Evolutionary conservation across 1,140 invertebrate genomes (phyloP), one percentile per base, ranked within the genome.

Genomic region (Sycophila sp.): DNA sequence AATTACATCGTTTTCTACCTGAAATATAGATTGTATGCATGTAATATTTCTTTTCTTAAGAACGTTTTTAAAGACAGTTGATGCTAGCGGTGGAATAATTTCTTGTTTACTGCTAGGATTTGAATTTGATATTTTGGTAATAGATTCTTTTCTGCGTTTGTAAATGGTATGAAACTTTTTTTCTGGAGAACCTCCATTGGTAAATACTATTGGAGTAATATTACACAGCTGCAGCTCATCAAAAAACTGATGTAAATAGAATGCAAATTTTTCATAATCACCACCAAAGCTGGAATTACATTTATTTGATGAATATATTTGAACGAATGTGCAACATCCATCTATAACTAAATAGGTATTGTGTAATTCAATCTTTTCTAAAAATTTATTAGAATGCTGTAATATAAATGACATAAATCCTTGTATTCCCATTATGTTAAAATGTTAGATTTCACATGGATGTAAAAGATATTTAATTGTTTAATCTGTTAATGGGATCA

Each of bases 1-100:
- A 62, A 96, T 90, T 77, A 95, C 91, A 74, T 91, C 89, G 82
- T 98, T n/a, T n/a, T n/a, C 96, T 40, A 95, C 95, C 86, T 97
- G 95, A 85, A 93, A 96, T 67, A 93, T 88, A 80, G 93, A 93
- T 58, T 92, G 88, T 17, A 90, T 89, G 72, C 90, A 88, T 34
- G 88, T 87, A 8, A 96, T 84, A 13, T 88, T 85, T 73, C 92
- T 86, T 69, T 92, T 88, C 10, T 77, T 78, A 2, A 96, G 79
- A 5, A 92, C 87, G 75, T 92, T 86, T 51, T 88, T 88, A 76
- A 97, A 95, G 0, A 93, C 89, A 76, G 93, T 90, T 58, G 90
- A 88, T 8, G 93, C 77, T 30, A 96, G 82, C 34, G 92, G 76
- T 1, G 93, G 93, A 75, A 93, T 92, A 11, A 92, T 86, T 19